phyloP scores from a whole-genome alignment of 2,888 invertebrate genomes.

The Allygus modestus region DNA sequence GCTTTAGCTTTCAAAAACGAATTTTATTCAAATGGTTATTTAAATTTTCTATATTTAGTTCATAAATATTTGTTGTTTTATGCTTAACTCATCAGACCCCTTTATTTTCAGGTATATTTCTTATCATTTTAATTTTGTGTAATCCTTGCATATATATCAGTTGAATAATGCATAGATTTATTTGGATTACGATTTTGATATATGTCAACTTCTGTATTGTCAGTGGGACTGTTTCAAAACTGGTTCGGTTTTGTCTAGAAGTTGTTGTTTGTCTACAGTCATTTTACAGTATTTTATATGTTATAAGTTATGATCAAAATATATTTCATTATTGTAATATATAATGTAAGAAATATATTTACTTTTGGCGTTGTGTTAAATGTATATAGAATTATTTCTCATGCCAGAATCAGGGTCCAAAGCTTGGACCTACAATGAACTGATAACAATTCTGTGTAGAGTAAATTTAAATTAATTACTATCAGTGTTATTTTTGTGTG shows the following conservation, averaged over 20 bases:
- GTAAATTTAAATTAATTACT: conserved; percentile 33
- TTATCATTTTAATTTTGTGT: too few relatives aligned
- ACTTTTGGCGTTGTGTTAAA: conserved; percentile 51
- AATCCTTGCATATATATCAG: too few relatives aligned
- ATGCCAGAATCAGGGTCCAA: conserved; percentile 15
- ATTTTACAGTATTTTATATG: conserved; percentile 59
- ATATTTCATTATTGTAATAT: conserved; percentile 61
- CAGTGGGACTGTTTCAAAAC: conserved; percentile 1
- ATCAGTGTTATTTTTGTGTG: conserved; percentile 51
- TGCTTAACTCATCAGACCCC: too few relatives aligned
- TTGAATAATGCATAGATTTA: too few relatives aligned
- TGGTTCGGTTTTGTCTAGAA: not conserved
- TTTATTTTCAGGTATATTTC: too few relatives aligned
- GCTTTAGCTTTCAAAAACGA: too few relatives aligned
- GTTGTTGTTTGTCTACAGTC: conserved; percentile 51
- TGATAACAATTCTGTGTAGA: conserved; percentile 37
- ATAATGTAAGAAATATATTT: conserved; percentile 57
- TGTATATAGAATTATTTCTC: conserved; percentile 55
- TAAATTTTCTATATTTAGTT: too few relatives aligned
- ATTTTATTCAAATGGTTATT: too few relatives aligned
- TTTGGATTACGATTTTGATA: too few relatives aligned
- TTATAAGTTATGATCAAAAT: conserved; percentile 59
- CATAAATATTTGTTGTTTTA: too few relatives aligned
- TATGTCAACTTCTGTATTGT: too few relatives aligned
- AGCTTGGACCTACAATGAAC: not conserved